Conservation (phyloP, 2,113 vertebrate genomes). For the Psammodynastes pulverulentus region DNA sequence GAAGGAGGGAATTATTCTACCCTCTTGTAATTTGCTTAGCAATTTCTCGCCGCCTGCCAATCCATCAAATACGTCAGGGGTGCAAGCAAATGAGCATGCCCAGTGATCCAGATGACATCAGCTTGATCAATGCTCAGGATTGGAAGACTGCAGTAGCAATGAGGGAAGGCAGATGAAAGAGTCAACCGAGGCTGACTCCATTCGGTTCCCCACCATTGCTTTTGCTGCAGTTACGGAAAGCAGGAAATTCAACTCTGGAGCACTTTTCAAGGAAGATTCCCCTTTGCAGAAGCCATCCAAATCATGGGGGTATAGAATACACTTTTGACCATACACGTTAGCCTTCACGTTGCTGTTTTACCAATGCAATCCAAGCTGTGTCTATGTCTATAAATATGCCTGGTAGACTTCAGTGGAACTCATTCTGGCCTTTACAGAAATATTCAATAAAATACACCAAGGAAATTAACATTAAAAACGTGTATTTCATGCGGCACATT, state of each 20-base stretch:
- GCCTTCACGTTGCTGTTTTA: background rate
- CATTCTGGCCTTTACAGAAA: background rate
- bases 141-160: conserved; percentile 31
- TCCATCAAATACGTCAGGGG: conserved; percentile 57
- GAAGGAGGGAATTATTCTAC: background rate
- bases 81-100: conserved; percentile 67
- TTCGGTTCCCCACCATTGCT: background rate
- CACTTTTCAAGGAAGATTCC: background rate
- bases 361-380: background rate
- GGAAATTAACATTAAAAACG: too few relatives aligned
- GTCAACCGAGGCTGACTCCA: conserved; percentile 4
- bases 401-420: background rate
- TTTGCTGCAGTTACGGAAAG: background rate
- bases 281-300: background rate
- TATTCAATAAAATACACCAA: background rate
- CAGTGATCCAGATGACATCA: conserved; percentile 72
- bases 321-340: background rate
- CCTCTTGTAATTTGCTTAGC: background rate
- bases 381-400: background rate
- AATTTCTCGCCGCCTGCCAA: conserved; percentile 51
- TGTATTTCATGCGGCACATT: background rate
- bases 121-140: conserved; percentile 60
- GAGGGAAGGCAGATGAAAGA: conserved; percentile 1
- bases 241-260: background rate
- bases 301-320: background rate